phyloP scores from a whole-genome alignment of 2,113 vertebrate species.

The Sander lucioperca region DNA sequence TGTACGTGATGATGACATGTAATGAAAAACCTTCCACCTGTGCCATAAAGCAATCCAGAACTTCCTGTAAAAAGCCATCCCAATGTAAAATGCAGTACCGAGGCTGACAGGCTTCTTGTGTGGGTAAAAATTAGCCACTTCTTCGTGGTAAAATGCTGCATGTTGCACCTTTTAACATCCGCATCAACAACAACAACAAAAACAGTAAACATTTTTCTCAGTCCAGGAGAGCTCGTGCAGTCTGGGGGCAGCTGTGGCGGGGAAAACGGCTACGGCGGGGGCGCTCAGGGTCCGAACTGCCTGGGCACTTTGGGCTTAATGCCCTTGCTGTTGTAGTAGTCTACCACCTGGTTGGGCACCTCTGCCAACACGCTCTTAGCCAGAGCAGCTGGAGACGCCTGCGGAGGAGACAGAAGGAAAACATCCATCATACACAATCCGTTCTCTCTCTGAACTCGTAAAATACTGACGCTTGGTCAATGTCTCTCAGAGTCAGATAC shows the following conservation, averaged over 20 bases:
- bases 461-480: too few relatives aligned
- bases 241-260: neutral
- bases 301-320: conserved; percentile 96
- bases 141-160: conserved; percentile 14
- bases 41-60: neutral
- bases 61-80: neutral
- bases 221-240: conserved; percentile 70
- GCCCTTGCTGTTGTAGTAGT: conserved; percentile 98
- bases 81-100: neutral
- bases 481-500: too few relatives aligned
- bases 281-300: too few relatives aligned
- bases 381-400: conserved; percentile 97
- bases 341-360: conserved; percentile 98
- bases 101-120: neutral
- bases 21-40: neutral
- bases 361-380: conserved; percentile 97
- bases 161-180: conserved; percentile 61
- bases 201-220: conserved; percentile 80
- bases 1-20: too few relatives aligned
- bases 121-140: neutral
- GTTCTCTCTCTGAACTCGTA: too few relatives aligned
- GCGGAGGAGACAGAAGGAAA: conserved; percentile 33
- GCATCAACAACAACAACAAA: conserved; percentile 63
- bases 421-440: neutral
- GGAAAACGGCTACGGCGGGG: too few relatives aligned